Evolutionary conservation across 1,140 invertebrate genomes (phyloP).

Genomic region (Hesperophylax magnus): DNA sequence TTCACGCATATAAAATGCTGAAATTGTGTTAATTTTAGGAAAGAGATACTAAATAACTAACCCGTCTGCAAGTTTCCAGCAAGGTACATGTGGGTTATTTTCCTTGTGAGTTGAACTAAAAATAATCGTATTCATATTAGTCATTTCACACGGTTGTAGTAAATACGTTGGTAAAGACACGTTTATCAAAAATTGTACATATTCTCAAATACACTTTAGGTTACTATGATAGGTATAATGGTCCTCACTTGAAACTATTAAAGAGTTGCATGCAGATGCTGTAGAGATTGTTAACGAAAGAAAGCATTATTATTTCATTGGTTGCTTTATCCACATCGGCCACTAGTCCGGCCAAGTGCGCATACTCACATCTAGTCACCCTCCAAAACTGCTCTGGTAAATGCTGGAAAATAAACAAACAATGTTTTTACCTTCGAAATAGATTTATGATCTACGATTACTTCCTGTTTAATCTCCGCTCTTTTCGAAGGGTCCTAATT

Average conservation of each 20-base stretch:
- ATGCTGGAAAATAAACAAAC: slow-evolving; percentile 60
- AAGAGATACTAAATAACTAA: neutral
- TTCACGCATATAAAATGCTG: no score
- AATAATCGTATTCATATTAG: neutral
- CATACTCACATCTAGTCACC: slow-evolving; percentile 72
- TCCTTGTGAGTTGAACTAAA: neutral
- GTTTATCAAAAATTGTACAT: no score
- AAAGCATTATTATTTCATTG: slow-evolving; percentile 73
- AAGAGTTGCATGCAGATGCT: slow-evolving; percentile 78
- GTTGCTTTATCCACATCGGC: slow-evolving; percentile 71
- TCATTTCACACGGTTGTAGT: no score
- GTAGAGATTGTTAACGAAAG: slow-evolving; percentile 76
- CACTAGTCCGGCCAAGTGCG: slow-evolving; percentile 72
- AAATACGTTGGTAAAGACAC: no score
- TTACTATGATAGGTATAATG: no score
- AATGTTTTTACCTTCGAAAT: neutral
- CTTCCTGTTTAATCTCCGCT: no score
- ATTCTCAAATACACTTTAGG: no score
- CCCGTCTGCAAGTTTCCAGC: slow-evolving; percentile 1
- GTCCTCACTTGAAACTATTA: slow-evolving; percentile 74
- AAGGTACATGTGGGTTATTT: neutral
- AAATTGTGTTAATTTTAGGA: no score
- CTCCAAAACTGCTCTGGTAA: slow-evolving; percentile 72
- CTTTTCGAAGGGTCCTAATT: no score
- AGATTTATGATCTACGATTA: no score